Evolutionary conservation across 2,797 vertebrate genomes (phyloP).

Genomic region (Columba guinea): DNA sequence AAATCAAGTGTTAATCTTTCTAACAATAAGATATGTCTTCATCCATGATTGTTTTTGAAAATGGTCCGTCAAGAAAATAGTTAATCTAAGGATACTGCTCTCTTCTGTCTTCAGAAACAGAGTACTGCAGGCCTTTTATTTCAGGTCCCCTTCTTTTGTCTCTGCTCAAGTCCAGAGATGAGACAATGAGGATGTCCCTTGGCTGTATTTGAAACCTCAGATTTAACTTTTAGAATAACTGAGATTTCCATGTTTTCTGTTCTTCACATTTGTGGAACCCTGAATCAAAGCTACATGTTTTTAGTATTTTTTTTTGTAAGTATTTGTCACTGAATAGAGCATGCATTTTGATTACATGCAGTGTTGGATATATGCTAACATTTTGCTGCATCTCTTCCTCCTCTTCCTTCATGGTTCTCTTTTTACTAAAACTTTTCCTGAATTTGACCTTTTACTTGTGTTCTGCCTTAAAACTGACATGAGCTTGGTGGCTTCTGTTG

Average conservation of each 20-base stretch:
- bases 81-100: background rate
- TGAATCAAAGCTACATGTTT: background rate
- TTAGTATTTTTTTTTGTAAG: background rate
- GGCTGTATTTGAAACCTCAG: background rate
- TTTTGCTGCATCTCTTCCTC: background rate
- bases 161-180: background rate
- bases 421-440: background rate
- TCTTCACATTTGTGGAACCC: background rate
- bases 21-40: background rate
- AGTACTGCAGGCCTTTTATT: background rate
- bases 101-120: background rate
- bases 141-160: background rate
- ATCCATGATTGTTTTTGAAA: background rate
- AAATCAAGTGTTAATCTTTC: background rate
- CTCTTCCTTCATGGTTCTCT: background rate
- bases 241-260: background rate
- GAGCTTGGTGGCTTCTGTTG: background rate
- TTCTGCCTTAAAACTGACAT: background rate
- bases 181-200: background rate
- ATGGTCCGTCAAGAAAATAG: background rate
- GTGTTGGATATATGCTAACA: background rate
- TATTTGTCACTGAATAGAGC: background rate
- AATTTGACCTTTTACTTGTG: background rate
- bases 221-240: background rate
- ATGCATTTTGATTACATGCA: background rate